phyloP scores from a whole-genome alignment of 2,888 invertebrate genomes.

The Synanthedon vespiformis region DNA sequence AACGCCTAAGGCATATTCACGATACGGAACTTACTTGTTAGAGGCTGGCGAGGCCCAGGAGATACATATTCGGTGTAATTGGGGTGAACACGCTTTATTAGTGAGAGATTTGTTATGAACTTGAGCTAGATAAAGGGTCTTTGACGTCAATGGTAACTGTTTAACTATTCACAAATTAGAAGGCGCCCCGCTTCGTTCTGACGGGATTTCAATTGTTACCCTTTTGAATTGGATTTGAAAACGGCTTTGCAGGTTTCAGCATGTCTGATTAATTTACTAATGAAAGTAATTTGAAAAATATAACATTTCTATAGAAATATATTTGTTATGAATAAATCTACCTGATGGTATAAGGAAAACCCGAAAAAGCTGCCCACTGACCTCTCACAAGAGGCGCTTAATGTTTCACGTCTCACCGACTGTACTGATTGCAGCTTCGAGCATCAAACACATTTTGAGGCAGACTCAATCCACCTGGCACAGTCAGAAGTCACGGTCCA shows the following conservation, averaged over 20 bases:
- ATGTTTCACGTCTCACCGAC: constrained; percentile 24
- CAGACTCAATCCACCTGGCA: constrained; percentile 9
- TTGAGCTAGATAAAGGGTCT: constrained; percentile 35
- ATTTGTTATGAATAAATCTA: too few species aligned
- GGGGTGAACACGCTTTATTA: constrained; percentile 39
- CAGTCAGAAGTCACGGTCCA: constrained; percentile 23
- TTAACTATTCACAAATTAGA: constrained; percentile 10
- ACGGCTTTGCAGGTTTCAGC: too few species aligned
- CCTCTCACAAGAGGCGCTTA: constrained; percentile 14
- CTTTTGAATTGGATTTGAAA: not conserved
- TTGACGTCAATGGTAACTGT: constrained; percentile 28
- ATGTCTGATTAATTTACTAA: too few species aligned
- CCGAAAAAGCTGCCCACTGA: constrained; percentile 16
- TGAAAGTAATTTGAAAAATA: too few species aligned
- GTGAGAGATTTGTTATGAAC: constrained; percentile 35
- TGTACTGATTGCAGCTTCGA: constrained; percentile 25
- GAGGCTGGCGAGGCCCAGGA: constrained; percentile 13
- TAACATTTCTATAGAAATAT: too few species aligned
- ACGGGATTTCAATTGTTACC: not conserved
- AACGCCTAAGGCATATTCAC: constrained; percentile 23
- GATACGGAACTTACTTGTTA: constrained; percentile 34
- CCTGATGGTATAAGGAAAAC: constrained; percentile 2
- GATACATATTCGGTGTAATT: constrained; percentile 24
- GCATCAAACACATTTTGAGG: constrained; percentile 10
- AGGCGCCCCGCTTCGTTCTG: not conserved